A percentile compares a stretch with the other conserved stretches of the same genome.
phyloP scores from a whole-genome alignment of 1,140 invertebrate genomes.

The Bombus superbus region DNA sequence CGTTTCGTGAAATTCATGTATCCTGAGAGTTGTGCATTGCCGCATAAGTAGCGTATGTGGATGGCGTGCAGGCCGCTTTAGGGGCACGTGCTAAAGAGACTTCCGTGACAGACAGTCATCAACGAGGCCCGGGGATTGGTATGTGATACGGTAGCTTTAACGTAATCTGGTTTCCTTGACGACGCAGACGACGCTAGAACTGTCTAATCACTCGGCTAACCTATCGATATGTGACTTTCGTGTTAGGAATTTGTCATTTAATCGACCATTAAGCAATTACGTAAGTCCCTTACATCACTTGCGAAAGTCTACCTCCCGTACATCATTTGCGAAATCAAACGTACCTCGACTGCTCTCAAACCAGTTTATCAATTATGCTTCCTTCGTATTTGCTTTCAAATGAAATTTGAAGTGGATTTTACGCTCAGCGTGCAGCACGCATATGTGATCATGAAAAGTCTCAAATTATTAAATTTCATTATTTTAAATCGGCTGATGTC shows the following conservation, averaged over 20 bases:
- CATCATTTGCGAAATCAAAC: no score
- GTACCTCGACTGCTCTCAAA: no score
- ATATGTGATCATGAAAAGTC: no score
- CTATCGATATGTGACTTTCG: background rate
- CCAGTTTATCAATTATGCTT: no score
- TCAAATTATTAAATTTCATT: no score
- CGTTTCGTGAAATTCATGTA: background rate
- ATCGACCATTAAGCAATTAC: no score
- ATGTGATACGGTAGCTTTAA: background rate
- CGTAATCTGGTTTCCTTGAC: background rate
- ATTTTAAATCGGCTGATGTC: no score
- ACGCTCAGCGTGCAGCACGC: no score
- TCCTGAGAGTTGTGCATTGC: background rate
- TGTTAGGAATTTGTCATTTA: background rate
- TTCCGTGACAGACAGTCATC: background rate
- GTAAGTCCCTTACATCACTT: no score
- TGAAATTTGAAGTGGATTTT: no score
- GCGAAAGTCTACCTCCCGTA: no score
- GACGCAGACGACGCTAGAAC: background rate
- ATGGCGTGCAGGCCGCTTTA: background rate
- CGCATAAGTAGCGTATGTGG: background rate
- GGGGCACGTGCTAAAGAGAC: background rate
- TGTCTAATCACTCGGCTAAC: background rate
- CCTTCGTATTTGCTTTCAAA: no score
- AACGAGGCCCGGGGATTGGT: background rate